These are phyloP conservation scores for Charadrius vociferus DNA, from an alignment of 2,113 vertebrate species.

Conservation along the genomic window DNA sequence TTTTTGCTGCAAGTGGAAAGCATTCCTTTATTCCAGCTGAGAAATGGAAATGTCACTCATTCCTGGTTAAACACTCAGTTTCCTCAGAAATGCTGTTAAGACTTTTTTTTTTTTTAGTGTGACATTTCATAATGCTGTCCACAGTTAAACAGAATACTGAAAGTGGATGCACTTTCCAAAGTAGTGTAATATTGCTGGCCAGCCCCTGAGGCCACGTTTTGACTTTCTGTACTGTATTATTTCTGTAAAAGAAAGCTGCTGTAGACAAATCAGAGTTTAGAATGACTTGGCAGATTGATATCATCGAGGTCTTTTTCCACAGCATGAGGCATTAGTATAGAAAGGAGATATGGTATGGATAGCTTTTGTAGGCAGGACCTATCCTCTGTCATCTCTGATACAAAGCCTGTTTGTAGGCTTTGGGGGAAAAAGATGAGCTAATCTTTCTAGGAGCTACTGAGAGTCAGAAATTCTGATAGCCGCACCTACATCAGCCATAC, in stretches of 20 bases:
- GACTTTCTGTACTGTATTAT: neutral
- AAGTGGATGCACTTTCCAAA: neutral
- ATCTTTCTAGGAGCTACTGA: neutral
- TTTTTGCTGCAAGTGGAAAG: neutral
- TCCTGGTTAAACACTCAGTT: neutral
- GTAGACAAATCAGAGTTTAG: neutral
- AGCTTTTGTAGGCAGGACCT: neutral
- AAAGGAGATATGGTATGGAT: neutral
- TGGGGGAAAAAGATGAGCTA: neutral
- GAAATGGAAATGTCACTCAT: neutral
- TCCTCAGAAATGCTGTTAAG: neutral
- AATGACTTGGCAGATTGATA: neutral
- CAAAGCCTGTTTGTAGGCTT: fast-evolving
- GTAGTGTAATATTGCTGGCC: neutral
- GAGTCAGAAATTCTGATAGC: neutral
- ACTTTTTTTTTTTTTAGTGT: neutral
- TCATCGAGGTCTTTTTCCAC: neutral
- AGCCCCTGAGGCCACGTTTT: neutral
- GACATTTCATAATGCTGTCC: neutral
- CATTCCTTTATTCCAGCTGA: neutral
- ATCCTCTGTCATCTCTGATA: neutral
- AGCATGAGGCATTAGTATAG: neutral
- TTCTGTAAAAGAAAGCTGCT: neutral
- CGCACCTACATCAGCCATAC: neutral
- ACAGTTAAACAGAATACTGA: neutral